These are phyloP conservation scores for Melanotus villosus DNA, from an alignment of 2,888 invertebrate species.

Conservation along the genomic window DNA sequence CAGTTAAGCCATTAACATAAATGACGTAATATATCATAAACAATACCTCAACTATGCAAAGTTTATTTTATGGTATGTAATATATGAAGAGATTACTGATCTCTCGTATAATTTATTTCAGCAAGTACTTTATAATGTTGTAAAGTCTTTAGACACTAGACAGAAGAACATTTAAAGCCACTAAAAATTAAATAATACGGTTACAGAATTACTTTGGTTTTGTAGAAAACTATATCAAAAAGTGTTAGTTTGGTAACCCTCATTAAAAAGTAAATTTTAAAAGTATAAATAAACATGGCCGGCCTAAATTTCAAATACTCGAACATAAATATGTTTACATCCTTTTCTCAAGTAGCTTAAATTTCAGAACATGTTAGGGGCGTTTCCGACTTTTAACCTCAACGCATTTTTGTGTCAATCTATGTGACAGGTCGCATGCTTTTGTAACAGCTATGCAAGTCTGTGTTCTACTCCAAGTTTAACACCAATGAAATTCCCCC, in stretches of 20 bases:
- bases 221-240: too few relatives aligned
- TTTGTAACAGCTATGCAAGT: slow-evolving; percentile 48
- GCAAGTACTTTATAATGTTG: not conserved
- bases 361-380: slow-evolving; percentile 40
- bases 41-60: slow-evolving; percentile 8
- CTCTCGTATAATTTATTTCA: not conserved
- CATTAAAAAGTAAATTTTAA: too few relatives aligned
- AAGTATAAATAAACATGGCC: too few relatives aligned
- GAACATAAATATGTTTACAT: too few relatives aligned
- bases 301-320: too few relatives aligned
- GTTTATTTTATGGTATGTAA: slow-evolving; percentile 2
- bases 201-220: too few relatives aligned
- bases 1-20: slow-evolving; percentile 25
- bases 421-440: slow-evolving; percentile 49
- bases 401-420: slow-evolving; percentile 56
- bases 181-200: too few relatives aligned
- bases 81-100: slow-evolving; percentile 5
- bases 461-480: slow-evolving; percentile 26
- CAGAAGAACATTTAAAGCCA: too few relatives aligned
- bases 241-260: too few relatives aligned
- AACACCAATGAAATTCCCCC: not conserved
- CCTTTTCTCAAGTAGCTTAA: slow-evolving; percentile 7
- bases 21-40: slow-evolving; percentile 20
- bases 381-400: slow-evolving; percentile 44
- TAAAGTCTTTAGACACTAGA: too few relatives aligned